Evolutionary conservation across 2,888 invertebrate genomes (phyloP).

Genomic region (Oligia fasciuncula): DNA sequence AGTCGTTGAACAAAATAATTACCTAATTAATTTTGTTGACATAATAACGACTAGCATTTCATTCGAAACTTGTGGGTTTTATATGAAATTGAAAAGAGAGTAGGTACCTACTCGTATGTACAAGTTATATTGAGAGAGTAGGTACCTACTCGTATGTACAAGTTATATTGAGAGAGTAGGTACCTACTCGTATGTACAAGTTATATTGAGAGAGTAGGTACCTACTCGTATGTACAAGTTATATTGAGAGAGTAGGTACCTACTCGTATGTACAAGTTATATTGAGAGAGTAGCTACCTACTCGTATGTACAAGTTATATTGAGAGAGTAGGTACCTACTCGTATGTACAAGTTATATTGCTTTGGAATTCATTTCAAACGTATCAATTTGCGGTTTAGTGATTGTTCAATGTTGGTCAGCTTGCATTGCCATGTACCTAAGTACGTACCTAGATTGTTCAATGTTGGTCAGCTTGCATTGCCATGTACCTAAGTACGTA

Average conservation of each 20-base stretch:
- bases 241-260: too few species aligned
- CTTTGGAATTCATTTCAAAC: constrained; percentile 12
- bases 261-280: too few species aligned
- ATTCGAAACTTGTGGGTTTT: neutral
- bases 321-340: too few species aligned
- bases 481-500: neutral
- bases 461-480: neutral
- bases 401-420: neutral
- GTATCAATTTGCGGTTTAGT: neutral
- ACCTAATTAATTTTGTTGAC: neutral
- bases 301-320: too few species aligned
- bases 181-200: too few species aligned
- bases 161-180: too few species aligned
- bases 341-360: neutral
- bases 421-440: neutral
- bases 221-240: too few species aligned
- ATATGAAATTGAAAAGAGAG: neutral
- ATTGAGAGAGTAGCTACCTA: too few species aligned
- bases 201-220: too few species aligned
- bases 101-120: too few species aligned
- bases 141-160: too few species aligned
- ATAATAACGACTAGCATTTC: too few species aligned
- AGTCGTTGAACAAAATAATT: neutral
- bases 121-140: neutral
- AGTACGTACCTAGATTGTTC: neutral